A percentile compares a stretch with the other conserved stretches of the same genome.
phyloP scores from a whole-genome alignment of 2,888 invertebrate species.

The Oegoconia quadripuncta region DNA sequence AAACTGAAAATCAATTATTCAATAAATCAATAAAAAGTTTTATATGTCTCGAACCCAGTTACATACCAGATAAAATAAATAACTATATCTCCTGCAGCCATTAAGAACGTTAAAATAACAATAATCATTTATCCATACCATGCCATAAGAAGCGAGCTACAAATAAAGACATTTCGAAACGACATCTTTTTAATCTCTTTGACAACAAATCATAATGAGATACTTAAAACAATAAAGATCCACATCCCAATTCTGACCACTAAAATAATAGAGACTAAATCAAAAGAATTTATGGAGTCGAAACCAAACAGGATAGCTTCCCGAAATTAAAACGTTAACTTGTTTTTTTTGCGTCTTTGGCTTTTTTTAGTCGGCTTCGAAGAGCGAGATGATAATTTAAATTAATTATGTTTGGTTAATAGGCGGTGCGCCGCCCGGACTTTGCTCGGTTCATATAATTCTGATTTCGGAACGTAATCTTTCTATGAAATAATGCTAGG shows the following conservation, averaged over 20 bases:
- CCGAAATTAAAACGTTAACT: conserved; percentile 51
- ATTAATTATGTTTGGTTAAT: conserved; percentile 73
- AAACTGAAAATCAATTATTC: too few species aligned
- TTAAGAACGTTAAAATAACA: conserved; percentile 25
- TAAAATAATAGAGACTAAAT: conserved; percentile 56
- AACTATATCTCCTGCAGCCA: conserved; percentile 1
- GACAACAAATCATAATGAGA: conserved; percentile 40
- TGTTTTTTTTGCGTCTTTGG: conserved; percentile 33
- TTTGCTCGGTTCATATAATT: not conserved
- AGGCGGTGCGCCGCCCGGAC: conserved; percentile 25
- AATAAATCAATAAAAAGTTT: conserved; percentile 14
- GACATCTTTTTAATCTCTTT: conserved; percentile 34
- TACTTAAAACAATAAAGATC: conserved; percentile 40
- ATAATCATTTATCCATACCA: conserved; percentile 24
- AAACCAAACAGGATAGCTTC: conserved; percentile 37
- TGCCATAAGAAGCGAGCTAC: conserved; percentile 25
- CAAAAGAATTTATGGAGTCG: conserved; percentile 43
- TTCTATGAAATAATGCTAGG: not conserved
- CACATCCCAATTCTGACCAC: conserved; percentile 34
- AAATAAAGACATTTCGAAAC: conserved; percentile 19
- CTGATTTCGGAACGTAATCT: not conserved
- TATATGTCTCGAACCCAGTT: conserved; percentile 11
- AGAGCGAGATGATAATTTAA: conserved; percentile 52
- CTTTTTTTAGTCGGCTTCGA: conserved; percentile 22
- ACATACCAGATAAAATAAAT: conserved; percentile 8